Base-by-base conservation (phyloP, 2,888 invertebrate species). In the Aphrophora alni region DNA sequence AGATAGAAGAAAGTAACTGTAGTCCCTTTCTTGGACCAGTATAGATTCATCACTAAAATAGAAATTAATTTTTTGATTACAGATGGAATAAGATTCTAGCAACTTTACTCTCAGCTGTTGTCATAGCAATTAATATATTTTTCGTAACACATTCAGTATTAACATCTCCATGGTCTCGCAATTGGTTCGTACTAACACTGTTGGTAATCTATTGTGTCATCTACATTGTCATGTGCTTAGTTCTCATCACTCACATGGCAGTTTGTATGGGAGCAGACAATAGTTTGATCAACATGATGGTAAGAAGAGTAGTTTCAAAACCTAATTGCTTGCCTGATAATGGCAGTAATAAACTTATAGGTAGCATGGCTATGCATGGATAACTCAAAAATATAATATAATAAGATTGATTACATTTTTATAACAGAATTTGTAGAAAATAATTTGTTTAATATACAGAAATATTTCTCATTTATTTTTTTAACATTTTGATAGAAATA, bases 41-140 rank as follows among this genome's bases (percentile, higher is more conserved):
- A n/a, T n/a, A n/a, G n/a, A n/a, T n/a, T n/a, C n/a, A n/a, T n/a
- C n/a, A n/a, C n/a, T n/a, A n/a, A n/a, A n/a, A n/a, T n/a, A 59
- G 38, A 24, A 78, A 72, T 21, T n/a, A 77, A 81, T 81, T 82
- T 84, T 85, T 85, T 86, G 85, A 83, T 91, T 91, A 44, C 88
- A 95, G 95, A 83, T 88, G 89, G 28, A 95, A 93, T 88, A 94
- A 93, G 89, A 88, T 93, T 26, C 89, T 94, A 38, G 91, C 95
- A 0, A 91, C 93, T 26, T 78, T 92, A 3, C 88, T 96, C 38
- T 93, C 95, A 14, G 86, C 93, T 8, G 87, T 93, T 68, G 94
- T 96, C 5, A 94, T 97, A 85, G 89, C 88, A 5, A 95, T 97
- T 85, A 97, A 97, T 88, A 90, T 95, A 82, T 95, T 92, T 87